Evolutionary conservation across 2,888 invertebrate genomes (phyloP).

Genomic region (Drosophila affinis): DNA sequence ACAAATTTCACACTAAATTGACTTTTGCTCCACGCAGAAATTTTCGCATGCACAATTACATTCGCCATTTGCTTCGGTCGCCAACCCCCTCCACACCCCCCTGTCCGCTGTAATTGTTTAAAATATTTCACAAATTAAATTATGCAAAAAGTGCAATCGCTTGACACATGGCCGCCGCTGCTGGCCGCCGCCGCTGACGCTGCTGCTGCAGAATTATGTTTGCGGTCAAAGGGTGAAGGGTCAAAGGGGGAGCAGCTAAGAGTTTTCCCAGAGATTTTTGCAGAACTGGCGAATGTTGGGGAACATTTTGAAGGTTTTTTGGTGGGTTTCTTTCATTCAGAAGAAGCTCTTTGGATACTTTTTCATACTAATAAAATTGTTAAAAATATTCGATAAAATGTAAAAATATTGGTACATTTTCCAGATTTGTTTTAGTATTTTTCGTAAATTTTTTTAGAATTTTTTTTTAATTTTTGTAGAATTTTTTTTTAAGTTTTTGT

Average conservation of each 20-base stretch:
- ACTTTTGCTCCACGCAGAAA: conserved; percentile 58
- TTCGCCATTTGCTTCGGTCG: conserved; percentile 29
- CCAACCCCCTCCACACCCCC: background rate
- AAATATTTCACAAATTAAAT: conserved; percentile 48
- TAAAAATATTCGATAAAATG: no score
- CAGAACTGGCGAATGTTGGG: background rate
- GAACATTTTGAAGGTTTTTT: background rate
- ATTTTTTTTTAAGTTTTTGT: no score
- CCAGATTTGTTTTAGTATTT: no score
- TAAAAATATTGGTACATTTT: no score
- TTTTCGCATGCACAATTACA: conserved; percentile 75
- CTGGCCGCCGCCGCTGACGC: background rate
- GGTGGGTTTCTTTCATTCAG: no score
- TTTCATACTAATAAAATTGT: no score
- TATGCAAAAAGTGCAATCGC: conserved; percentile 24
- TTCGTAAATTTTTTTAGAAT: no score
- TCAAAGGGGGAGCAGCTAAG: background rate
- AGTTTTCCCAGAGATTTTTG: background rate
- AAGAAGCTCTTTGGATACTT: no score
- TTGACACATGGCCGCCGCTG: conserved; percentile 3
- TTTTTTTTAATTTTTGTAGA: no score
- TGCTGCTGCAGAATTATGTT: background rate
- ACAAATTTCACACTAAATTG: conserved; percentile 77
- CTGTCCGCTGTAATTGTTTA: conserved; percentile 35
- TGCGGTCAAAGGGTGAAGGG: background rate